Percentiles rank a stretch among this genome's conserved stretches.
Conservation (phyloP, 1,140 invertebrate genomes). For the Macrotrachela quadricornifera region DNA sequence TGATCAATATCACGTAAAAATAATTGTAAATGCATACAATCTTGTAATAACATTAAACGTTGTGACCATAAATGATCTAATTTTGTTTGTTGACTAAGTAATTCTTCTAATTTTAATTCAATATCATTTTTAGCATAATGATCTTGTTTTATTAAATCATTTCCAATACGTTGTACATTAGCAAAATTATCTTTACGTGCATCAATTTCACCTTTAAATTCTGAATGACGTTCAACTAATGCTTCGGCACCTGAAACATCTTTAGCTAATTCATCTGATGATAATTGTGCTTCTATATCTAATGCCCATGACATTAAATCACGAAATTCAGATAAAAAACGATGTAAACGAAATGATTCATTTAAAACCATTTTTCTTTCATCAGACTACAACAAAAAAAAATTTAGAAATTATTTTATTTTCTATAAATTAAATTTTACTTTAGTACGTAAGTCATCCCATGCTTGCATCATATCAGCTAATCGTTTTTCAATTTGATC, state of each 20-base stretch:
- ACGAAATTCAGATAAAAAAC: conserved; percentile 85
- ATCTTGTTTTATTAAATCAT: conserved; percentile 34
- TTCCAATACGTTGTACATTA: conserved; percentile 59
- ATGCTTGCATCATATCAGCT: conserved; percentile 37
- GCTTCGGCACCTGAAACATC: conserved; percentile 93
- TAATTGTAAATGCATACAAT: conserved; percentile 65
- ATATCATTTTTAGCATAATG: conserved; percentile 10
- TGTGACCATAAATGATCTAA: no score
- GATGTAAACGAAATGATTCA: conserved; percentile 77
- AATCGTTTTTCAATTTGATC: neutral
- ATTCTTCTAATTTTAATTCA: no score
- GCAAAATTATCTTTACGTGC: conserved; percentile 82
- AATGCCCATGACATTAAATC: conserved; percentile 93
- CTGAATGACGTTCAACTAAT: conserved; percentile 79
- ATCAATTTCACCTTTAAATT: conserved; percentile 94
- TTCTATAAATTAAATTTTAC: neutral
- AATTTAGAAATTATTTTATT: no score
- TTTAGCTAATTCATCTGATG: conserved; percentile 88
- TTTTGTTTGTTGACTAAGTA: no score
- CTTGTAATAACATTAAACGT: no score
- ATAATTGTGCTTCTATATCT: conserved; percentile 87
- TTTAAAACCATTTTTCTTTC: conserved; percentile 50
- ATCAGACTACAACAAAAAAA: conserved; percentile 13
- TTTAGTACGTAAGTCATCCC: conserved; percentile 9
- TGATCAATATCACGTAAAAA: conserved; percentile 87